Evolutionary conservation across 2,113 vertebrate genomes (phyloP).

Genomic region (Pipra filicauda): DNA sequence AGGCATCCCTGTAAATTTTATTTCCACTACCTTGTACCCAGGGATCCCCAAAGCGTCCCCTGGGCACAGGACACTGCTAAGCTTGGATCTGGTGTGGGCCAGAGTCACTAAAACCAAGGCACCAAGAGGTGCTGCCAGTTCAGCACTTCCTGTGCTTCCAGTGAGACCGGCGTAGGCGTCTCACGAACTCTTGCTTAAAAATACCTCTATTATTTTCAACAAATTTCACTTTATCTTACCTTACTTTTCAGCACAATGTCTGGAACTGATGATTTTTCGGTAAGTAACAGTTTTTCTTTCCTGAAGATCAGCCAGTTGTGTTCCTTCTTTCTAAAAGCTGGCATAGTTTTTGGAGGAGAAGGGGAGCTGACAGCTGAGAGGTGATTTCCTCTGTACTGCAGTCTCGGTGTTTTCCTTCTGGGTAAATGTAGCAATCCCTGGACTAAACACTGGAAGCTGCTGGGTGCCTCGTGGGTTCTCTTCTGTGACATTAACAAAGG

Average conservation of each 20-base stretch:
- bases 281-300: slow-evolving; percentile 62
- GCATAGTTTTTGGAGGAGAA: not conserved
- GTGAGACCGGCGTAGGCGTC: not conserved
- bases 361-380: not conserved
- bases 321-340: not conserved
- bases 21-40: not conserved
- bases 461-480: not conserved
- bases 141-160: not conserved
- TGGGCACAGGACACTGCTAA: not conserved
- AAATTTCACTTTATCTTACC: slow-evolving; percentile 59
- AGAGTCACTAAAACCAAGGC: not conserved
- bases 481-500: not conserved
- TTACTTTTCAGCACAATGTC: slow-evolving; percentile 71
- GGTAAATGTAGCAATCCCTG: not conserved
- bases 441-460: not conserved
- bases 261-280: slow-evolving; percentile 74
- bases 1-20: not conserved
- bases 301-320: not conserved
- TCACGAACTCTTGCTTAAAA: not conserved
- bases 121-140: not conserved
- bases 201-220: slow-evolving; percentile 28
- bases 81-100: not conserved
- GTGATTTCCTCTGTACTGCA: not conserved
- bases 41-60: not conserved
- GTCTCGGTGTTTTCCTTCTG: not conserved